Percentiles rank a stretch among this genome's conserved stretches.
Conservation (phyloP, 1,140 invertebrate genomes). For the Penaeus vannamei region DNA sequence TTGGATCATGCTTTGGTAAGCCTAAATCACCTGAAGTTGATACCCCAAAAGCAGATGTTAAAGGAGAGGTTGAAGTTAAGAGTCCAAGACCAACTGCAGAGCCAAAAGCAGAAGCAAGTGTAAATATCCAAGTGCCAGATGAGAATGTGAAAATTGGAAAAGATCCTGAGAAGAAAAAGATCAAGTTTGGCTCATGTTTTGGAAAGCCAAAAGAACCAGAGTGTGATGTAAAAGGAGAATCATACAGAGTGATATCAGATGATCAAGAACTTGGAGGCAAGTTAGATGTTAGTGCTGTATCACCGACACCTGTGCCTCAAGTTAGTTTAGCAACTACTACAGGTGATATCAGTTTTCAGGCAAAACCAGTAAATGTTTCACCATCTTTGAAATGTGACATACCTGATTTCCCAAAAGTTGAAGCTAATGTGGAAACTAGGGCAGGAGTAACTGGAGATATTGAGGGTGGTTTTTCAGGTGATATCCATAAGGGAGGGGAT, state of each 20-base stretch:
- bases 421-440: background rate
- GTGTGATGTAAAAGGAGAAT: background rate
- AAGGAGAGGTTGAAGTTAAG: background rate
- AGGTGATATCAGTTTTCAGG: too few relatives aligned
- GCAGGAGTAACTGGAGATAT: background rate
- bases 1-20: constrained; percentile 31
- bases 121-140: background rate
- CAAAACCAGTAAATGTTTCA: background rate
- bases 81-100: background rate
- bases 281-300: background rate
- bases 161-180: background rate
- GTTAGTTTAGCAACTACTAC: too few relatives aligned
- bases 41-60: background rate
- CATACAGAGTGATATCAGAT: background rate
- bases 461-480: too few relatives aligned
- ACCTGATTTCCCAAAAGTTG: background rate
- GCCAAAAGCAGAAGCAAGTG: background rate
- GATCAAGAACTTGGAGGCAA: background rate
- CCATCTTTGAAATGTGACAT: constrained; percentile 3
- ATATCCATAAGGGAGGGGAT: too few relatives aligned
- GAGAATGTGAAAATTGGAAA: background rate
- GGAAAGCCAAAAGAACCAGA: background rate
- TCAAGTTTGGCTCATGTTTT: constrained; percentile 14
- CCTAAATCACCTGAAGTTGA: background rate
- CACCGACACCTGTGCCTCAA: too few relatives aligned